Evolutionary conservation across 1,140 invertebrate genomes (phyloP).

Genomic region (Neomicropteryx cornuta): DNA sequence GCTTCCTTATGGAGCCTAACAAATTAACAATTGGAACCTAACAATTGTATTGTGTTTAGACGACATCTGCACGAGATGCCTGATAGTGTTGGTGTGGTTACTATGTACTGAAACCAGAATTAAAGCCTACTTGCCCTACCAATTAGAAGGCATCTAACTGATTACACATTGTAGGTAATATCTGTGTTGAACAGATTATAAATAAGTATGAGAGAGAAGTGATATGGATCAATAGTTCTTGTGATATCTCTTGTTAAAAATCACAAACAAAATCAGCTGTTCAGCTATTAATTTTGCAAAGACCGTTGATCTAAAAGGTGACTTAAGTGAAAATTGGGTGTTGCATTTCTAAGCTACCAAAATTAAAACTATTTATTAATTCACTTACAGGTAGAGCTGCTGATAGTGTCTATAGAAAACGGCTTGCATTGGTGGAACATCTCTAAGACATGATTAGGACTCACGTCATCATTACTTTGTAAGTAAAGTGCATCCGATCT

Average conservation of each 20-base stretch:
- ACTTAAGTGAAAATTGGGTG: slow-evolving; percentile 1
- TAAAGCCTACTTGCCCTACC: no score
- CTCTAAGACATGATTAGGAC: slow-evolving; percentile 63
- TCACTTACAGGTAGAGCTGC: slow-evolving; percentile 58
- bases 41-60: no score
- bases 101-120: no score
- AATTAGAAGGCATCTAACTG: no score
- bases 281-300: neutral
- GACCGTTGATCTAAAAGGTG: neutral
- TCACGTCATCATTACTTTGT: slow-evolving; percentile 61
- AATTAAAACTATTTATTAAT: slow-evolving; percentile 5
- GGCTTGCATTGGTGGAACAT: slow-evolving; percentile 68
- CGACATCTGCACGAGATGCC: no score
- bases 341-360: neutral
- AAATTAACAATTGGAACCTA: no score
- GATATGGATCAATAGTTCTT: slow-evolving; percentile 24
- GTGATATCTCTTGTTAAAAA: slow-evolving; percentile 10
- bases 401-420: slow-evolving; percentile 67
- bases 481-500: slow-evolving; percentile 65
- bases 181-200: no score
- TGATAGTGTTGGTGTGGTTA: no score
- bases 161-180: no score
- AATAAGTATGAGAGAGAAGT: no score
- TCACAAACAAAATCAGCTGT: neutral
- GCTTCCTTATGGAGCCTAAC: no score